Percentiles rank a stretch among this genome's conserved stretches.
Evolutionary conservation across 2,797 vertebrate genomes (phyloP).

Genomic region (Chelon labrosus): DNA sequence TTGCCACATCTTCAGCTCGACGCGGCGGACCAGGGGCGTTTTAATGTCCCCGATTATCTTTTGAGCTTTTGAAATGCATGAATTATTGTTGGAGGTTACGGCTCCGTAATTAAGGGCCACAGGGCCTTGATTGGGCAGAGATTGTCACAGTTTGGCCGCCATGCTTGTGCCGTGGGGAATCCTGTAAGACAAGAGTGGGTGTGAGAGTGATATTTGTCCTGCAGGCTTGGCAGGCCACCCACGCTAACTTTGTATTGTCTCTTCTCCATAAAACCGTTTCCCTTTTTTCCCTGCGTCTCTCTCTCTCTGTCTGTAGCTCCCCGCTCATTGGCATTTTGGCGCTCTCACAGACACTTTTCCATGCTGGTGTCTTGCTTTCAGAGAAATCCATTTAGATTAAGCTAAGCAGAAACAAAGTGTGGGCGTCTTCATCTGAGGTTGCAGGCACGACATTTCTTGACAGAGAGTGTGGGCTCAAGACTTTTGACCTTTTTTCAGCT

Average conservation of each 20-base stretch:
- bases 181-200: constrained; percentile 61
- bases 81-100: constrained; percentile 80
- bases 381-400: constrained; percentile 76
- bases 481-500: constrained; percentile 65
- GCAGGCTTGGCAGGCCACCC: constrained; percentile 72
- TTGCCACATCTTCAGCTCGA: constrained; percentile 62
- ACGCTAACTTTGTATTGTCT: constrained; percentile 73
- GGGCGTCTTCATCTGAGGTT: constrained; percentile 62
- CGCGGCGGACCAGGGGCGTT: constrained; percentile 69
- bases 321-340: constrained; percentile 62
- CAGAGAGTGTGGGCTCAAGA: constrained; percentile 65
- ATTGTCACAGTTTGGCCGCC: constrained; percentile 69
- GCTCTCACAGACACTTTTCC: constrained; percentile 58
- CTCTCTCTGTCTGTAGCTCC: constrained; percentile 23
- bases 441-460: constrained; percentile 66
- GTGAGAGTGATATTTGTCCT: constrained; percentile 68
- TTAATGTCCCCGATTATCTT: constrained; percentile 78
- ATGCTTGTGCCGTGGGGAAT: constrained; percentile 59
- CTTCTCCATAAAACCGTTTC: constrained; percentile 56
- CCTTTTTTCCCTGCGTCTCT: constrained; percentile 25
- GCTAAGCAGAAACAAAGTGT: constrained; percentile 60
- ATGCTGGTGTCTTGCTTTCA: constrained; percentile 60
- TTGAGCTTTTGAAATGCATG: constrained; percentile 79
- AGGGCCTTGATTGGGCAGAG: constrained; percentile 72
- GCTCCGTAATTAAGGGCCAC: constrained; percentile 81